Evolutionary conservation across 2,888 invertebrate genomes (phyloP).

Genomic region (Agapostemon virescens): DNA sequence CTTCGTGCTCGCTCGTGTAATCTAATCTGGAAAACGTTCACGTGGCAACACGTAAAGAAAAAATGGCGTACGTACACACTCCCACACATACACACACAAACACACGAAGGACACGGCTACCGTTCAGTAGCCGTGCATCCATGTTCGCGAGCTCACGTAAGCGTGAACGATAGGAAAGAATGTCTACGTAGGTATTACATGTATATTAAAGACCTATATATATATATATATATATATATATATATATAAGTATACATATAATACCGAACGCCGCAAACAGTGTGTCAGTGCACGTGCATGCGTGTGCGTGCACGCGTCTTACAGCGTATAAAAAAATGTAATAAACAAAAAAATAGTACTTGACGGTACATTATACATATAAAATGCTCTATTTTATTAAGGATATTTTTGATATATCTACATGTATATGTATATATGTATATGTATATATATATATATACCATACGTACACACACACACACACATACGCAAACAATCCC

Average conservation of each 20-base stretch:
- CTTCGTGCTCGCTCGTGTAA: conserved; percentile 36
- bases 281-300: conserved; percentile 37
- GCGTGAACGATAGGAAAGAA: conserved; percentile 39
- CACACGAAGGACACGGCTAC: not conserved
- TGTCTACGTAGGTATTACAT: conserved; percentile 49
- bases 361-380: conserved; percentile 76
- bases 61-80: conserved; percentile 15
- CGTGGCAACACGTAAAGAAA: conserved; percentile 52
- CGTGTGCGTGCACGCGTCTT: not conserved
- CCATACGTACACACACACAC: conserved; percentile 38
- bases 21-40: conserved; percentile 53
- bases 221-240: conserved; percentile 19
- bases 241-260: not conserved
- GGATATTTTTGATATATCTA: conserved; percentile 81
- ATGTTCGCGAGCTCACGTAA: not conserved
- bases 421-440: conserved; percentile 70
- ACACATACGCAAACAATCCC: no score
- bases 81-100: not conserved
- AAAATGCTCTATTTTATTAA: conserved; percentile 80
- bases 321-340: conserved; percentile 68
- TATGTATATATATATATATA: conserved; percentile 66
- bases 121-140: not conserved
- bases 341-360: conserved; percentile 72
- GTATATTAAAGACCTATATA: conserved; percentile 54
- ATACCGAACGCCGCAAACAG: conserved; percentile 53